Percentiles rank a stretch among this genome's conserved stretches.
Evolutionary conservation across 1,140 invertebrate species (phyloP).

Genomic region (Coptotermes formosanus): DNA sequence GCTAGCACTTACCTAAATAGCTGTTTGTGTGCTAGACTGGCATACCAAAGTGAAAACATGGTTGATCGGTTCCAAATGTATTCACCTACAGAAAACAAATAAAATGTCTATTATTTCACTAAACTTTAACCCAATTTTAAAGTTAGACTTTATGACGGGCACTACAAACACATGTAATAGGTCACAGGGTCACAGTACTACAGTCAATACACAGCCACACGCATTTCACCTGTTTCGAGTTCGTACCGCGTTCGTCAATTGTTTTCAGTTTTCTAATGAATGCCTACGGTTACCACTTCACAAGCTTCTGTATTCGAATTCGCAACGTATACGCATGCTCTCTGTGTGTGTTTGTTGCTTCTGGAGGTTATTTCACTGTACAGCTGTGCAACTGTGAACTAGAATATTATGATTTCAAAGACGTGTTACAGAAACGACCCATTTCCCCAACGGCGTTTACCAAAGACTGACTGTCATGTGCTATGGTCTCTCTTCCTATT

Average conservation of each 20-base stretch:
- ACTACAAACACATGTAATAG: not conserved
- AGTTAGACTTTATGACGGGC: no score
- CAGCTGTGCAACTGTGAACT: not conserved
- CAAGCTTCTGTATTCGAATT: not conserved
- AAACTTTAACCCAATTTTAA: not conserved
- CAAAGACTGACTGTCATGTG: not conserved
- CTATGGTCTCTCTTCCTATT: not conserved
- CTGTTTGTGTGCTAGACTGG: not conserved
- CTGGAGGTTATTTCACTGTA: not conserved
- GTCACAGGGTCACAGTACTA: not conserved
- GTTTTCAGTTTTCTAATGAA: not conserved
- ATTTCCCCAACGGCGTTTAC: not conserved
- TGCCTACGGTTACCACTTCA: not conserved
- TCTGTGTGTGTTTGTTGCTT: not conserved
- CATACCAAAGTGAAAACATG: conserved; percentile 22
- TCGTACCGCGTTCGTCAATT: not conserved
- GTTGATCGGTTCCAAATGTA: not conserved
- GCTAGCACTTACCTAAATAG: not conserved
- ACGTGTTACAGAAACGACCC: not conserved
- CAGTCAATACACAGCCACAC: not conserved
- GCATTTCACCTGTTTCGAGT: not conserved
- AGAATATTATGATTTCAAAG: not conserved
- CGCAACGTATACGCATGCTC: not conserved
- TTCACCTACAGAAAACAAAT: not conserved
- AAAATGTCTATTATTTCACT: not conserved